These are phyloP conservation scores for Peromyscus polionotus DNA, from an alignment of 2,113 vertebrate genomes.

Conservation along the genomic window DNA sequence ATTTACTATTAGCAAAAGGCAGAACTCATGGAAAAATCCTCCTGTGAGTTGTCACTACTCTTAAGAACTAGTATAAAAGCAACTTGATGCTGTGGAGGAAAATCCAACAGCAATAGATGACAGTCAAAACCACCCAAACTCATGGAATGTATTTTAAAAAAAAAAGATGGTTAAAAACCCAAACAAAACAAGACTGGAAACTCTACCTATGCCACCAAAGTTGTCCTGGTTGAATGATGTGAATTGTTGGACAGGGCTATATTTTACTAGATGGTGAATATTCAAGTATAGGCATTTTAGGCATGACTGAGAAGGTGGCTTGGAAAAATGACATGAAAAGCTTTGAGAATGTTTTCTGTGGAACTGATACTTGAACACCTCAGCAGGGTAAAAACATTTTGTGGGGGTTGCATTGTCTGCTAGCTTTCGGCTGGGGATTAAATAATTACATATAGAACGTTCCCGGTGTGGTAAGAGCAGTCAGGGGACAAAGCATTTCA, in stretches of 20 bases:
- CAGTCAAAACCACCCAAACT: neutral
- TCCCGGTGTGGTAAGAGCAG: constrained; percentile 55
- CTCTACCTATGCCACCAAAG: constrained; percentile 19
- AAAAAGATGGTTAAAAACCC: constrained; percentile 39
- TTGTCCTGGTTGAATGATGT: constrained; percentile 39
- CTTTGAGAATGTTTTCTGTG: constrained; percentile 65
- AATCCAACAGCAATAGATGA: constrained; percentile 6
- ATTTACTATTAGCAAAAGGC: neutral
- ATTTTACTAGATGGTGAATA: constrained; percentile 62
- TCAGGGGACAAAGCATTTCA: constrained; percentile 76
- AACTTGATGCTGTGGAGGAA: neutral
- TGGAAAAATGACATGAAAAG: constrained; percentile 51
- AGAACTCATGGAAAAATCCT: neutral
- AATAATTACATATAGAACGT: constrained; percentile 73
- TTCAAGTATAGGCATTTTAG: constrained; percentile 59
- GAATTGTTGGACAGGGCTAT: constrained; percentile 25
- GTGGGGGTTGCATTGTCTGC: constrained; percentile 71
- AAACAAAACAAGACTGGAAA: constrained; percentile 62
- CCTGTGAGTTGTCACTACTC: neutral
- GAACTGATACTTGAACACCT: constrained; percentile 60
- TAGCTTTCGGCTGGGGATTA: constrained; percentile 65
- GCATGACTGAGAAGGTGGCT: constrained; percentile 51
- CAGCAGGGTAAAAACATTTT: constrained; percentile 58
- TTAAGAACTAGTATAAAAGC: neutral
- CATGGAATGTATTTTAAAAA: neutral